phyloP scores from a whole-genome alignment of 92 coral and sea anemone species.

The Desmophyllum pertusum region DNA sequence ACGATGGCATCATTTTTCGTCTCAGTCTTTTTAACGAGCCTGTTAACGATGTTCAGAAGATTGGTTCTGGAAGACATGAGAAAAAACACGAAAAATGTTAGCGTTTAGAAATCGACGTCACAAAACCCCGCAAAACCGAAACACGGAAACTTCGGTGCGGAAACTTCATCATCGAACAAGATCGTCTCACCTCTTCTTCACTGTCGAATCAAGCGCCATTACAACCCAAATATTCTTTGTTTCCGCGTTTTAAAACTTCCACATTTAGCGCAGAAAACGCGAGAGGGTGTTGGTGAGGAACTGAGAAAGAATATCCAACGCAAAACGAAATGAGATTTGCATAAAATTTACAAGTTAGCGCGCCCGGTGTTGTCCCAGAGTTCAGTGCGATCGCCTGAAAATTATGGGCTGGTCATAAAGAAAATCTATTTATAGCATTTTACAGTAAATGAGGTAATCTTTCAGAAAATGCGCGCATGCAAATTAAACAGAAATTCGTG shows the following conservation, averaged over 20 bases:
- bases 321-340: constrained; percentile 82
- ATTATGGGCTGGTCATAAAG: constrained; percentile 31
- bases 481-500: not conserved
- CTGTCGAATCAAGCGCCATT: constrained; percentile 60
- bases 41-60: constrained; percentile 73
- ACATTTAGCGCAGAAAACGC: constrained; percentile 23
- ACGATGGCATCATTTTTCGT: constrained; percentile 32
- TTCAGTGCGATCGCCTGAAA: constrained; percentile 28
- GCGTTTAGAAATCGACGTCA: constrained; percentile 81
- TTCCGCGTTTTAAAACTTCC: constrained; percentile 2
- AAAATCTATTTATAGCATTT: constrained; percentile 8
- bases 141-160: constrained; percentile 82
- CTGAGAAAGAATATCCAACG: constrained; percentile 61
- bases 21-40: constrained; percentile 60
- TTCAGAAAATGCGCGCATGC: not conserved
- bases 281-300: constrained; percentile 52
- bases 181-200: constrained; percentile 75
- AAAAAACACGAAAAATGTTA: constrained; percentile 48
- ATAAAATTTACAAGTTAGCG: constrained; percentile 85
- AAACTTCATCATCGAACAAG: constrained; percentile 19
- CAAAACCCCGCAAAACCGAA: constrained; percentile 82
- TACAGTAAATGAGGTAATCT: not conserved
- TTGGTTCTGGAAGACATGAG: constrained; percentile 55
- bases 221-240: not conserved
- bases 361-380: constrained; percentile 85